Percentiles rank a stretch among this genome's conserved stretches.
Conservation (phyloP, 2,113 vertebrate genomes). For the Gopherus flavomarginatus region DNA sequence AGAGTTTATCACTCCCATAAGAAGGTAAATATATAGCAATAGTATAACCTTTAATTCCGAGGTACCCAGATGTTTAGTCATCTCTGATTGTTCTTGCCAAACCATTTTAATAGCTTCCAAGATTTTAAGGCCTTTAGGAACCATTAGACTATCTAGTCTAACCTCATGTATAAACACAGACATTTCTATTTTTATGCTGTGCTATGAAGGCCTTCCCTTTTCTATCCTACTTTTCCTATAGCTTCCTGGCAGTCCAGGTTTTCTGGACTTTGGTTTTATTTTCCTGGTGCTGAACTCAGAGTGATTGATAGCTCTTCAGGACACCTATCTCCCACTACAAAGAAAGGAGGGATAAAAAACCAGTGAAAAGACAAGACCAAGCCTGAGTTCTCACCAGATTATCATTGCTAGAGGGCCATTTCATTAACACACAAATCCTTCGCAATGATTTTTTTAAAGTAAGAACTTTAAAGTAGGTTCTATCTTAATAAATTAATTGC, state of each 20-base stretch:
- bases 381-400: neutral
- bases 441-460: neutral
- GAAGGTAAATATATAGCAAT: neutral
- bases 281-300: conserved; percentile 1
- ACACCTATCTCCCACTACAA: neutral
- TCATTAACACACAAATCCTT: neutral
- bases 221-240: neutral
- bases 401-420: neutral
- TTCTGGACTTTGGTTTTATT: neutral
- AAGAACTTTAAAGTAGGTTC: neutral
- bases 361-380: conserved; percentile 15
- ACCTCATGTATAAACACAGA: neutral
- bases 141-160: neutral
- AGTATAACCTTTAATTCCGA: neutral
- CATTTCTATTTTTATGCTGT: neutral
- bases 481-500: neutral
- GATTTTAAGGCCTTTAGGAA: neutral
- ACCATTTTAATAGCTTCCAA: neutral
- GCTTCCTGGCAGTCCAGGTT: neutral
- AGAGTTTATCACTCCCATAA: neutral
- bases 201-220: neutral
- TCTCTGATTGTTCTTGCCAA: neutral
- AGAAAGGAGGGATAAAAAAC: neutral
- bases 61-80: neutral
- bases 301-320: too few species aligned